Base-by-base conservation (phyloP, 2,888 invertebrate species). In the Fragum sueziense region DNA sequence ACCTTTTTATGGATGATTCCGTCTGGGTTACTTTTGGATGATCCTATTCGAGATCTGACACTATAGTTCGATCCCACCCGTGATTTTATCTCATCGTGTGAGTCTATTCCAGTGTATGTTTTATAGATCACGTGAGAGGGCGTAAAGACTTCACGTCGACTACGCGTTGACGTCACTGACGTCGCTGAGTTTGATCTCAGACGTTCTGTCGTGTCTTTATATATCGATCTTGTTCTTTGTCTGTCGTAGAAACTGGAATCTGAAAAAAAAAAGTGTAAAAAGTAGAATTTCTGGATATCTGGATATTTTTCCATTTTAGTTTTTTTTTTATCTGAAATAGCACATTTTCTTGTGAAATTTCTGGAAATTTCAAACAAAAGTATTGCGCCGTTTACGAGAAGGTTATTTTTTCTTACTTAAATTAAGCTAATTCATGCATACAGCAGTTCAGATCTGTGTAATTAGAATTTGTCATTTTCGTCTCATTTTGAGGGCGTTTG, bases 61-160 rank as follows among this genome's bases (percentile, higher is more conserved):
- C 71, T 71, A 27, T 52, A 52, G 37, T 34, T 34, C 0, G 71
- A 71, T 0, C 69, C 69, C 17, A 69, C 69, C 25, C 71, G 25
- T 3, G 71, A 71, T 34, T 33, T 70, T 31, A 57, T 65, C 25
- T 65, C 54, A 20, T 31, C 51, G 14, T 41, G 34, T 17, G 59
- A 37, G 57, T 71, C 65, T 41, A 69, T 34, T 25, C 80, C 80
- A 7, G 80, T 80, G 61, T 82, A 82, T 11, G 81, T 78, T 22
- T 62, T 27, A 37, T 67, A 73, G 41, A 82, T 78, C 22, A 76
- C 70, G 29, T 73, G 67, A 7, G 62, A 51, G 25, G 81, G 81
- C 2, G 70, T 70, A 37, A 57, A 70, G 22, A 41, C 33, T 54
- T 41, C 70, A 11, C 70, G 52, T 2, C 57, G 51, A 22, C 52